Evolutionary conservation across 1,140 invertebrate species (phyloP).

Genomic region (Ridgeia piscesae): DNA sequence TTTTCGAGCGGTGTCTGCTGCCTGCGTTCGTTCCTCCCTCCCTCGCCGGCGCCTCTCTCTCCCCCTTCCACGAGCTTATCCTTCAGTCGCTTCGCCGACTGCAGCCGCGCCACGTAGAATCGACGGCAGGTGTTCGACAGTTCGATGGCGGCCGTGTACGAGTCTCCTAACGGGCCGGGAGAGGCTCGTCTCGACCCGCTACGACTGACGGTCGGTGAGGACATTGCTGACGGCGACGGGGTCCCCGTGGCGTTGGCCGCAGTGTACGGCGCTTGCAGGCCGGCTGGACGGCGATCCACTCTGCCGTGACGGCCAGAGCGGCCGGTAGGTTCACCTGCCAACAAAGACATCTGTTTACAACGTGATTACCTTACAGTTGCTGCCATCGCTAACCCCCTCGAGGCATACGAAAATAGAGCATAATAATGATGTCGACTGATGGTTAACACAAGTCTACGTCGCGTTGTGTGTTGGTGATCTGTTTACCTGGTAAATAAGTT

Average conservation of each 20-base stretch:
- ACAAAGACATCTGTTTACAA: not conserved
- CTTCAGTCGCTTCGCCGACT: constrained; percentile 30
- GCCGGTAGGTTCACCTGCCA: not conserved
- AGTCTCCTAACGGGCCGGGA: constrained; percentile 27
- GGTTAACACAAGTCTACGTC: not conserved
- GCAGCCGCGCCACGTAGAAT: constrained; percentile 43
- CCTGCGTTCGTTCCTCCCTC: constrained; percentile 20
- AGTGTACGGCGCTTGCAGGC: not conserved
- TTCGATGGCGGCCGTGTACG: constrained; percentile 46
- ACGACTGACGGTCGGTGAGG: not conserved
- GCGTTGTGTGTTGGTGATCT: not conserved
- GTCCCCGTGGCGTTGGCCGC: not conserved
- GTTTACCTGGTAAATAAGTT: not conserved
- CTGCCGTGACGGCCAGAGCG: not conserved
- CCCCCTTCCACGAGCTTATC: constrained; percentile 20
- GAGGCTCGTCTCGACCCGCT: not conserved
- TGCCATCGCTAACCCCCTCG: not conserved
- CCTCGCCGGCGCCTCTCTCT: constrained; percentile 30
- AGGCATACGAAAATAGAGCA: not conserved
- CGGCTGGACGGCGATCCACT: not conserved
- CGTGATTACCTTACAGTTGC: not conserved
- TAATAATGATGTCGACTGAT: not conserved
- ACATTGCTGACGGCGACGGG: not conserved
- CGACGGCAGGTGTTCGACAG: constrained; percentile 44
- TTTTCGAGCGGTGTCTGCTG: constrained; percentile 35